phyloP scores from a whole-genome alignment of 2,113 vertebrate species.

The Neopipo cinnamomea region DNA sequence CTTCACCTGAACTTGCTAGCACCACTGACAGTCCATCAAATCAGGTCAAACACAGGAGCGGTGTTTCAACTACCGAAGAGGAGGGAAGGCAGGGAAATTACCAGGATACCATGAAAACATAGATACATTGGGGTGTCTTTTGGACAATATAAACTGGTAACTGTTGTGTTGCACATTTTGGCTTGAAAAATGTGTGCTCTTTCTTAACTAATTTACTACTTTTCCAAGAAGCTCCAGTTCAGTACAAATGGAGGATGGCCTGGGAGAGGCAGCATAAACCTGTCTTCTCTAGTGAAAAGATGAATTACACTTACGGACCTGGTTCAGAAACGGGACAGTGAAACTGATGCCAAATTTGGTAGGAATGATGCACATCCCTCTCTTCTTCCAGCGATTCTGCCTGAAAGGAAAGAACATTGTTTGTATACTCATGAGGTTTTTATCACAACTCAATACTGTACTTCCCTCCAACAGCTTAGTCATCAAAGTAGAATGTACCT shows the following conservation, averaged over 20 bases:
- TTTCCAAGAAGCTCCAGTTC: not conserved
- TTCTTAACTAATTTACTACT: not conserved
- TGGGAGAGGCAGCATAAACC: not conserved
- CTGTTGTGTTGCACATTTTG: not conserved
- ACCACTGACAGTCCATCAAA: not conserved
- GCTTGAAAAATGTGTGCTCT: not conserved
- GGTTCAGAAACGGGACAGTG: slow-evolving; percentile 86
- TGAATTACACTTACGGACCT: slow-evolving; percentile 73
- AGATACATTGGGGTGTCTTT: not conserved
- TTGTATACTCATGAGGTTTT: not conserved
- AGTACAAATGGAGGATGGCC: not conserved
- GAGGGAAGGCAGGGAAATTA: not conserved
- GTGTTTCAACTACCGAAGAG: not conserved
- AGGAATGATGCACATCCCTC: slow-evolving; percentile 89
- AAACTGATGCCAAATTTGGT: slow-evolving; percentile 96
- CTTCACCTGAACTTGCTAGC: not conserved
- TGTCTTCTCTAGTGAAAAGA: not conserved
- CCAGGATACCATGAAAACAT: not conserved
- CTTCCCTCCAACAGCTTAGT: not conserved
- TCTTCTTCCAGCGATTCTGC: slow-evolving; percentile 94
- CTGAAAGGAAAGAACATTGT: slow-evolving; percentile 64
- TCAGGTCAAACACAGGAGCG: not conserved
- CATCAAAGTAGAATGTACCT: not conserved
- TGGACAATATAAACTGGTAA: not conserved
- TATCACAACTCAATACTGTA: not conserved